These are phyloP conservation scores for Ancistrus triradiatus DNA, from an alignment of 2,113 vertebrate genomes.

Conservation along the genomic window DNA sequence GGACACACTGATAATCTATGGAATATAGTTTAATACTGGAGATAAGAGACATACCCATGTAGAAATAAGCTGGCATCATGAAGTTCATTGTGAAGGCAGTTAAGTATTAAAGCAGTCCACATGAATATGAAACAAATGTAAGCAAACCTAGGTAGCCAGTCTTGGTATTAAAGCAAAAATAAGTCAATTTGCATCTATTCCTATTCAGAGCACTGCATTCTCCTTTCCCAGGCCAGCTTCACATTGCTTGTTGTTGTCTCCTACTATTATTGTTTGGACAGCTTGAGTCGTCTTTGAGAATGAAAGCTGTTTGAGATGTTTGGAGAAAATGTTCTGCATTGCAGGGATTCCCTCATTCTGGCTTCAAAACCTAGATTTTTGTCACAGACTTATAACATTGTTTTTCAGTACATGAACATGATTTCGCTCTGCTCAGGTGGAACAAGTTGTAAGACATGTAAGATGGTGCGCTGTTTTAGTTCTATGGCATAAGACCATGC, in stretches of 20 bases:
- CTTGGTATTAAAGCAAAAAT: constrained; percentile 64
- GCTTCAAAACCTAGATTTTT: constrained; percentile 19
- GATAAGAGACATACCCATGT: too few species aligned
- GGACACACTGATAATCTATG: too few species aligned
- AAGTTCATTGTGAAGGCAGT: too few species aligned
- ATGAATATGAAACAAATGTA: too few species aligned
- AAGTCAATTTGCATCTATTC: constrained; percentile 66
- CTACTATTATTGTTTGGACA: constrained; percentile 80
- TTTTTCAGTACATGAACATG: too few species aligned
- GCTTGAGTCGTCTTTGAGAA: constrained; percentile 76
- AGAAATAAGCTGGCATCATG: too few species aligned
- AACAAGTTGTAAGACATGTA: background rate
- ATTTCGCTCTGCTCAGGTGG: background rate
- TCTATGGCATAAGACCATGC: too few species aligned
- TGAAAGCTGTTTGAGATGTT: constrained; percentile 69
- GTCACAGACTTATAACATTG: too few species aligned
- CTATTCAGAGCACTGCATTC: constrained; percentile 63
- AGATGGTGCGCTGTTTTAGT: too few species aligned
- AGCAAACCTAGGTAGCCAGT: too few species aligned
- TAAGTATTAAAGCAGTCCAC: too few species aligned
- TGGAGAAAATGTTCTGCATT: constrained; percentile 60
- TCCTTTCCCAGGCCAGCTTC: constrained; percentile 82
- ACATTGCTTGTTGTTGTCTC: constrained; percentile 70
- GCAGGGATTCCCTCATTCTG: constrained; percentile 33
- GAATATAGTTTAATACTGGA: too few species aligned